These are phyloP conservation scores for Agrypnus murinus DNA, from an alignment of 2,888 invertebrate species.

Conservation along the genomic window DNA sequence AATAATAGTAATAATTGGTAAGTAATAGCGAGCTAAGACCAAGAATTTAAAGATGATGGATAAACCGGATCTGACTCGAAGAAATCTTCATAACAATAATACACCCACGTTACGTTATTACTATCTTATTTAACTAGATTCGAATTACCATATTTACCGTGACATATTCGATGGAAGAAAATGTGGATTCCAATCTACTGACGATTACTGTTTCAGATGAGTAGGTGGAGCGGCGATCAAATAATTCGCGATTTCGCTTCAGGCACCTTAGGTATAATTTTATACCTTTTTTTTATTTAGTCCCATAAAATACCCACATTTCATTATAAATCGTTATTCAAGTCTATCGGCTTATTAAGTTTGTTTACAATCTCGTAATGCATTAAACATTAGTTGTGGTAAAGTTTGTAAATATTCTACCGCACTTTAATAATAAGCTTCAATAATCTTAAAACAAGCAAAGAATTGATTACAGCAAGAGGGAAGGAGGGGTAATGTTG, in stretches of 20 bases:
- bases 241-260: constrained; percentile 5
- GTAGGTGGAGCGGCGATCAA: background rate
- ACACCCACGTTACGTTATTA: constrained; percentile 24
- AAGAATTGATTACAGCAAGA: no score
- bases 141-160: constrained; percentile 16
- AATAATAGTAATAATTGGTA: background rate
- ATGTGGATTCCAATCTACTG: constrained; percentile 8
- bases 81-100: constrained; percentile 5
- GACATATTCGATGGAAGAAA: background rate
- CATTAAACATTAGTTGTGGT: no score
- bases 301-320: no score
- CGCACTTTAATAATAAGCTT: no score
- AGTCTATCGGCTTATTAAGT: no score
- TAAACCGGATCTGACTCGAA: constrained; percentile 4
- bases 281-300: no score
- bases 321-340: no score
- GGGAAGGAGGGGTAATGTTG: no score
- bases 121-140: constrained; percentile 3
- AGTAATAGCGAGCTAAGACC: background rate
- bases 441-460: no score
- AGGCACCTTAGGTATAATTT: background rate
- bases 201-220: background rate
- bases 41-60: background rate
- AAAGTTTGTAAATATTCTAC: no score
- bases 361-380: no score